Conservation (phyloP, 64 coral and sea anemone genomes). For the Stylophora pistillata region DNA sequence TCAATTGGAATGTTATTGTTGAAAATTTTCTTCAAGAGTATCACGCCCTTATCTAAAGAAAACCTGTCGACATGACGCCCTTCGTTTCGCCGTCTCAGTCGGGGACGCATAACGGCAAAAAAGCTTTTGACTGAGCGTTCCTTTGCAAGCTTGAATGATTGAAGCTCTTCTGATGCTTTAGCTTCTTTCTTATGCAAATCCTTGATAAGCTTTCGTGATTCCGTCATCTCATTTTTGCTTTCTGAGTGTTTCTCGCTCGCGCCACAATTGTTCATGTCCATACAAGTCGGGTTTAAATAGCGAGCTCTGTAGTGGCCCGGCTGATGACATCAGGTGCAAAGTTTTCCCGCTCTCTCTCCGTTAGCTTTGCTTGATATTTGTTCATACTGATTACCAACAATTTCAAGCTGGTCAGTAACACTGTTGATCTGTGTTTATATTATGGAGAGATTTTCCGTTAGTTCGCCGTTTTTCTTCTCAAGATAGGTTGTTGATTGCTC, state of each 20-base stretch:
- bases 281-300: background rate
- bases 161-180: slow-evolving; percentile 26
- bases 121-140: background rate
- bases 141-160: slow-evolving; percentile 34
- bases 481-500: background rate
- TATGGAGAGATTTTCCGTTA: background rate
- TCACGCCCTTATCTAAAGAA: slow-evolving; percentile 24
- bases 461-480: background rate
- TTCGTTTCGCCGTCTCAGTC: slow-evolving; percentile 28
- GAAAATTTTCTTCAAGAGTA: slow-evolving; percentile 26
- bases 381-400: background rate
- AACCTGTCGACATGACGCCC: slow-evolving; percentile 27
- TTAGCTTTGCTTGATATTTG: background rate
- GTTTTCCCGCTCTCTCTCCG: background rate
- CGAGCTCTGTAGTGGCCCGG: background rate
- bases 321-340: background rate
- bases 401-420: background rate
- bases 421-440: slow-evolving; percentile 1
- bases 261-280: background rate
- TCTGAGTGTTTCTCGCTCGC: slow-evolving; percentile 22
- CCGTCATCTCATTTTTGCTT: background rate
- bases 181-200: slow-evolving; percentile 32
- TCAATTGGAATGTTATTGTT: slow-evolving; percentile 30
- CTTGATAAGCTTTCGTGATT: slow-evolving; percentile 19
- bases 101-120: background rate